Evolutionary conservation across 2,113 vertebrate species (phyloP), one percentile per base, ranked within the genome.

Genomic region (Strigops habroptila): DNA sequence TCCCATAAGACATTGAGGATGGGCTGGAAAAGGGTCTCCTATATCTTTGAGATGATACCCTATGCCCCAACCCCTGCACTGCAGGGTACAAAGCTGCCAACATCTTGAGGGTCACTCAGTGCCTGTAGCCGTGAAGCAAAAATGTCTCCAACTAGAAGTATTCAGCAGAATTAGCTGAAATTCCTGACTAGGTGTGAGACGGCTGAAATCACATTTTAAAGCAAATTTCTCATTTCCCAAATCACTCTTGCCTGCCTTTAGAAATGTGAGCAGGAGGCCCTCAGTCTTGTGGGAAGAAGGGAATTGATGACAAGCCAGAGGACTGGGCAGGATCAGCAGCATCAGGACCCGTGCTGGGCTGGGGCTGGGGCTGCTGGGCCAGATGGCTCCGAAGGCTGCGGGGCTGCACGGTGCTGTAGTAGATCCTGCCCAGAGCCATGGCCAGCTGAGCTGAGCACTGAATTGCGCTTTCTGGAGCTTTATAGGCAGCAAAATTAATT

Each of bases 131-230:
- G 59, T 19, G 35, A 9, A 79, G 62, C 39, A 51, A 75, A 80
- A 79, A n/a, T 15, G 10, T 35, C 68, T 90, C 71, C 79, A 41
- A 5, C 24, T 8, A 44, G 28, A 70, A 77, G 27, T 37, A 64
- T 37, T 76, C 41, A 37, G 63, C 41, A 76, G 69, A 94, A 94
- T 69, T 57, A 94, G 63, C 93, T 91, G 90, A 82, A 95, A 95
- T 94, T 96, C 91, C 90, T 5, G 1, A 33, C 60, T 71, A 93
- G 93, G 87, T 93, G 93, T 79, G 91, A 94, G 79, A 44, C 1
- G 1, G 75, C 94, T 94, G 92, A 86, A 94, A 91, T 91, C 91
- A 91, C 85, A 88, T 77, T 83, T 94, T 69, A 90, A 88, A 94
- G 75, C 63, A 59, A 86, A 90, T 86, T 93, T 93, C 79, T 93